Evolutionary conservation across 2,888 invertebrate species (phyloP), one percentile per base, ranked within the genome.

Genomic region (Crocallis elinguaria): DNA sequence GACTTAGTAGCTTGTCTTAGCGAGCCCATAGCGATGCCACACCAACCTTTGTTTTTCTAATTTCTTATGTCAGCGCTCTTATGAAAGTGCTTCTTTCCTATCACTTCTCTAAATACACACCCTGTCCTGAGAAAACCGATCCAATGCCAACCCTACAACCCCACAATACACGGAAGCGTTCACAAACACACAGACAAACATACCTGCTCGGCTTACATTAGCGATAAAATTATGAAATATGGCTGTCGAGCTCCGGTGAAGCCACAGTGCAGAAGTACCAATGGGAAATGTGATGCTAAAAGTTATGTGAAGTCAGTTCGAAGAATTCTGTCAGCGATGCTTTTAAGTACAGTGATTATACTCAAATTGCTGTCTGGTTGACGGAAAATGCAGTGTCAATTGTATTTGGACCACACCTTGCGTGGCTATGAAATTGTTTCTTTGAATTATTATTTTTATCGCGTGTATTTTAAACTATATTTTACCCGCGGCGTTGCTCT

Each of bases 151-250:
- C 50, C 44, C 55, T 30, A 27, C 0, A 9, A 43, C 27, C 66
- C 66, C 69, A 69, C 69, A 65, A 64, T 66, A 69, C 63, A 62
- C 71, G 75, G 74, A 77, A 75, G 71, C n/a, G n/a, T n/a, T n/a
- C 67, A 44, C 62, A 57, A 66, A 68, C 75, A 72, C 66, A 77
- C 48, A 48, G 48, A 49, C 74, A 75, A 75, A 71, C 69, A 67
- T 71, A 75, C 79, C 74, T 73, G 69, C 72, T 69, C 70, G 71
- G 74, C 73, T 80, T 82, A 82, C 84, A 84, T 87, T 86, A 86
- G 77, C 81, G 85, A 86, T 86, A 84, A 84, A 84, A 81, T 85
- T 83, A 84, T 86, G 84, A 86, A 80, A 82, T 85, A 86, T 75
- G 69, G 77, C 72, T 49, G 53, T 56, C 52, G 60, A 48, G 44